phyloP scores from a whole-genome alignment of 2,113 vertebrate species.

The Saccopteryx leptura region DNA sequence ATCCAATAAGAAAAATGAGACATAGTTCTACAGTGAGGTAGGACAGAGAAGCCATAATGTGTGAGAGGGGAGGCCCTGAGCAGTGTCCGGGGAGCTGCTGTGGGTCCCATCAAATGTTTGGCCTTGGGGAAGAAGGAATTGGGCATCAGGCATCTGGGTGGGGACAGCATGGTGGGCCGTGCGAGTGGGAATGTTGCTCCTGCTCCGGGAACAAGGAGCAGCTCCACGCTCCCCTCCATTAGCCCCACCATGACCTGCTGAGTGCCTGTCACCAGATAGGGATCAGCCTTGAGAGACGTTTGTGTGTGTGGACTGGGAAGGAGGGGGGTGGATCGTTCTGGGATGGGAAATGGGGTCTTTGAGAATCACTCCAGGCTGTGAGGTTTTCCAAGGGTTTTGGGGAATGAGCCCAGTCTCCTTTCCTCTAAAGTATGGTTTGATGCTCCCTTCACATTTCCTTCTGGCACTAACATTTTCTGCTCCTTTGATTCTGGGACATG shows the following conservation, averaged over 20 bases:
- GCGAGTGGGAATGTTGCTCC: background rate
- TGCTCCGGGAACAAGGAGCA: background rate
- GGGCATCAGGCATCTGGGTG: background rate
- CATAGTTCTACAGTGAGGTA: background rate
- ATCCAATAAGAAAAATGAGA: background rate
- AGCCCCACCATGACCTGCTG: background rate
- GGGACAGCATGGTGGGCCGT: fast-evolving
- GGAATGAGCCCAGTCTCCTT: background rate
- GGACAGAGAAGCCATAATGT: background rate
- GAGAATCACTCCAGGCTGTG: background rate
- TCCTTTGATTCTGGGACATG: background rate
- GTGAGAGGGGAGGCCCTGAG: background rate
- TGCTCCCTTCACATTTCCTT: background rate
- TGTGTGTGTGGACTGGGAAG: background rate
- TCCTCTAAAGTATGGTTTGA: background rate
- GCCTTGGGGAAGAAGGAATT: background rate
- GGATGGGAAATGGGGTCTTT: background rate
- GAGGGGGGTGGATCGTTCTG: background rate
- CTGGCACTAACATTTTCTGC: background rate
- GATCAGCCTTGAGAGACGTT: background rate
- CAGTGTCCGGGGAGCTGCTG: background rate
- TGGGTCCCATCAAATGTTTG: background rate
- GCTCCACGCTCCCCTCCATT: background rate
- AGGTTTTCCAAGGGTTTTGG: background rate
- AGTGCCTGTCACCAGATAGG: background rate